These are phyloP conservation scores for Parazoanthus swiftii DNA, from an alignment of 92 coral and sea anemone species.

Conservation along the genomic window DNA sequence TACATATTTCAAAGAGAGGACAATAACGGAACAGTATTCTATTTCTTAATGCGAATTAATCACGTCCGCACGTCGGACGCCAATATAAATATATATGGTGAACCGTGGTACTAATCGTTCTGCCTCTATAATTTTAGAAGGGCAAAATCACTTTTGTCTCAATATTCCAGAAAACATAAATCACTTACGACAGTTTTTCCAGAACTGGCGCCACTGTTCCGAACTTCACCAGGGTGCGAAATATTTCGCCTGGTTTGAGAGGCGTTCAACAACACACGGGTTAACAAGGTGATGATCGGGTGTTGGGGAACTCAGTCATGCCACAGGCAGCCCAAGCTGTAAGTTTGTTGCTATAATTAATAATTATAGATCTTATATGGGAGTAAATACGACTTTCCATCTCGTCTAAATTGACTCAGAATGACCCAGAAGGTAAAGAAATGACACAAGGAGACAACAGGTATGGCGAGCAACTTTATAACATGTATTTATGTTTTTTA, in stretches of 20 bases:
- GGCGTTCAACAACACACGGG: no score
- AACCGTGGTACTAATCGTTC: not conserved
- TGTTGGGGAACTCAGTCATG: not conserved
- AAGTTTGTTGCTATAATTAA: no score
- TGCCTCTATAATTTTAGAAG: not conserved
- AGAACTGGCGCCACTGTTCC: not conserved
- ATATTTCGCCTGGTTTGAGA: not conserved
- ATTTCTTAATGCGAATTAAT: not conserved
- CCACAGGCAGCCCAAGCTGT: no score
- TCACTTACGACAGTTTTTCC: not conserved
- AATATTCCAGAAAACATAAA: not conserved
- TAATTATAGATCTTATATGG: no score
- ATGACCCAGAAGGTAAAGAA: no score
- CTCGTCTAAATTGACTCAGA: no score
- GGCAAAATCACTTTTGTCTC: not conserved
- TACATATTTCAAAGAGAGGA: no score
- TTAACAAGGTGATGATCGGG: not conserved
- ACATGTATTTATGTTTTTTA: no score
- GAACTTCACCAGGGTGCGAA: not conserved
- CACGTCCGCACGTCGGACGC: not conserved
- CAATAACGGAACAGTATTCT: no score
- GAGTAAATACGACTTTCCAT: no score
- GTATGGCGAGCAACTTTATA: no score
- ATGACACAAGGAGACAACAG: no score
- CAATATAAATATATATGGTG: not conserved